Conservation (phyloP, 2,113 vertebrate species). For the Siniperca chuatsi region DNA sequence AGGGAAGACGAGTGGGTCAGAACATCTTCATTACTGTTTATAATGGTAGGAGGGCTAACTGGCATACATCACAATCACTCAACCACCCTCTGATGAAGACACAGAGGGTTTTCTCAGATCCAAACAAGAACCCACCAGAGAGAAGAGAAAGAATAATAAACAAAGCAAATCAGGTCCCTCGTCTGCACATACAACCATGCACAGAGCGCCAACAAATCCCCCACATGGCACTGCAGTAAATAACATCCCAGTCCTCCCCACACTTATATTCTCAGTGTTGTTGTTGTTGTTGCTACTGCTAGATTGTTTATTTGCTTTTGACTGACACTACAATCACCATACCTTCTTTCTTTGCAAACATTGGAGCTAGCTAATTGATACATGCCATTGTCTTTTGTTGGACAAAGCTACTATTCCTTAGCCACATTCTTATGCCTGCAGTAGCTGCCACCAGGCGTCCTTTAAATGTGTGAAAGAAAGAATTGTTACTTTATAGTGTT, state of each 20-base stretch:
- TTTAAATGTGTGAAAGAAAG: neutral
- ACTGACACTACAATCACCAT: slow-evolving; percentile 18
- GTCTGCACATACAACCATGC: slow-evolving; percentile 41
- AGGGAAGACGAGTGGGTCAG: slow-evolving; percentile 49
- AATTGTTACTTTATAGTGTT: neutral
- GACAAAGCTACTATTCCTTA: slow-evolving; percentile 2
- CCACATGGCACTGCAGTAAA: slow-evolving; percentile 47
- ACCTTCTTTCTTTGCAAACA: slow-evolving; percentile 12
- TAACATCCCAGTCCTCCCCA: slow-evolving; percentile 45
- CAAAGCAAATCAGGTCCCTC: slow-evolving; percentile 70
- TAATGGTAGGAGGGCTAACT: slow-evolving; percentile 48
- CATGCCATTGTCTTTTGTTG: slow-evolving; percentile 17
- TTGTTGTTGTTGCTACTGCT: neutral
- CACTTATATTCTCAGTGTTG: slow-evolving; percentile 23
- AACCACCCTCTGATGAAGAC: slow-evolving; percentile 60
- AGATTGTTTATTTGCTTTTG: slow-evolving; percentile 49
- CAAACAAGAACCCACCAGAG: slow-evolving; percentile 68
- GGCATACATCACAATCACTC: slow-evolving; percentile 58
- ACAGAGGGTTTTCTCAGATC: slow-evolving; percentile 61
- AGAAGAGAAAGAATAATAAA: slow-evolving; percentile 60
- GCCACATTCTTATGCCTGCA: slow-evolving; percentile 2
- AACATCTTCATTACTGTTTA: slow-evolving; percentile 63
- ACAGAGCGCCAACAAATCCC: slow-evolving; percentile 45
- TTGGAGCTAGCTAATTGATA: slow-evolving; percentile 58
- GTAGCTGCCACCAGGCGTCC: neutral